Conservation (phyloP, 2,797 vertebrate species). For the Galago senegalensis region DNA sequence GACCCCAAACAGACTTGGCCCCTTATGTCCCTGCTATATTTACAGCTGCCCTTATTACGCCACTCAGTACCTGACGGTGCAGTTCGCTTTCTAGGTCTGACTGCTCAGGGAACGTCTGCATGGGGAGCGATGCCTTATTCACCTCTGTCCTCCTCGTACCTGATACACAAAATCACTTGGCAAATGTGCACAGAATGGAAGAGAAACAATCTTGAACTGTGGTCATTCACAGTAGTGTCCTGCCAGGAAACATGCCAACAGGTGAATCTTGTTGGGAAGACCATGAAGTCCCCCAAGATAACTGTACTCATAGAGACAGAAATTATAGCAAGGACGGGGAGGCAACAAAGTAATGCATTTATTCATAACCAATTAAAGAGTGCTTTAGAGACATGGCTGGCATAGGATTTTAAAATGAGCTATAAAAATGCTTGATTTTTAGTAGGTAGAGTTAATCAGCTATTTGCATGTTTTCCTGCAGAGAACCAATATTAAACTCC, state of each 20-base stretch:
- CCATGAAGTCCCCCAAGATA: background rate
- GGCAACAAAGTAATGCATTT: constrained; percentile 68
- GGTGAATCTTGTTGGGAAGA: constrained; percentile 68
- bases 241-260: background rate
- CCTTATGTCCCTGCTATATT: background rate
- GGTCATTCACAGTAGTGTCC: background rate
- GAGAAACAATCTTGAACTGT: background rate
- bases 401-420: constrained; percentile 83
- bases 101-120: background rate
- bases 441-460: constrained; percentile 87
- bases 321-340: constrained; percentile 75
- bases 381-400: constrained; percentile 75
- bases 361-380: constrained; percentile 72
- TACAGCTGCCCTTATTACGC: background rate
- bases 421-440: constrained; percentile 85
- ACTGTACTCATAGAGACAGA: constrained; percentile 76
- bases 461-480: constrained; percentile 86
- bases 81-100: background rate
- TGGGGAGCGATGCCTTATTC: background rate
- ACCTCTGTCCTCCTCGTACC: background rate
- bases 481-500: constrained; percentile 87
- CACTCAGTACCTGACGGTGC: background rate
- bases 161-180: background rate
- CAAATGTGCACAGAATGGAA: background rate
- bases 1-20: background rate